Conservation (phyloP, 2,797 vertebrate species). For the Sphaeramia orbicularis region DNA sequence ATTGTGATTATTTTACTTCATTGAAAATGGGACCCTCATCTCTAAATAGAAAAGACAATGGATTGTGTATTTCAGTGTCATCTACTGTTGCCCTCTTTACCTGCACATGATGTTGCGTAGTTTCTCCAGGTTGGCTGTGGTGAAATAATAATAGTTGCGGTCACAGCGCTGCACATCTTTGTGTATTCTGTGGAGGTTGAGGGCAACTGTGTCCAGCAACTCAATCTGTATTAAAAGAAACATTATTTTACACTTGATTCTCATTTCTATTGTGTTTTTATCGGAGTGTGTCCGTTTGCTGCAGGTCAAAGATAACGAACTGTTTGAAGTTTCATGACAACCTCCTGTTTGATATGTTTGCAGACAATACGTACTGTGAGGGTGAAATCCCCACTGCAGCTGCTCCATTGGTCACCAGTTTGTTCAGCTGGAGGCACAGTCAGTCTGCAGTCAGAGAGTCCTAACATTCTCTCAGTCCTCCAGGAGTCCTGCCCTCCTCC, state of each 20-base stretch:
- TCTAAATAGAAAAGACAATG: too few relatives aligned
- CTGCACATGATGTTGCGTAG: conserved; percentile 99
- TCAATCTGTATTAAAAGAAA: conserved; percentile 88
- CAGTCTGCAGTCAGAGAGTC: conserved; percentile 84
- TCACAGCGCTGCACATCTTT: conserved; percentile 98
- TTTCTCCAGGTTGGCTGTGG: conserved; percentile 92
- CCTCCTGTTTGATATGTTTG: too few relatives aligned
- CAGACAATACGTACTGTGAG: conserved; percentile 84
- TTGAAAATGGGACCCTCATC: too few relatives aligned
- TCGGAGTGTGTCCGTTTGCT: neutral
- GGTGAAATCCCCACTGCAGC: conserved; percentile 80
- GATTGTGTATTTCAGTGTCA: too few relatives aligned
- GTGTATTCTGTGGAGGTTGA: conserved; percentile 98
- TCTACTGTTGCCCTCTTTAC: conserved; percentile 63
- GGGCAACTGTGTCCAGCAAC: conserved; percentile 94
- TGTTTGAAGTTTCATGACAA: too few relatives aligned
- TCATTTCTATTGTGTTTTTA: neutral
- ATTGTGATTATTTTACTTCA: too few relatives aligned
- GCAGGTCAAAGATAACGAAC: neutral
- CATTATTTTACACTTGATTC: neutral
- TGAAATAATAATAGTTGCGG: conserved; percentile 97
- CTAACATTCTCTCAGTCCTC: conserved; percentile 55
- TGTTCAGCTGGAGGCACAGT: conserved; percentile 86
- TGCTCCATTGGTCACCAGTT: conserved; percentile 72
- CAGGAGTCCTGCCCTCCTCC: conserved; percentile 69